Evolutionary conservation across 2,797 vertebrate species (phyloP).

Genomic region (Gymnothorax reevesii): DNA sequence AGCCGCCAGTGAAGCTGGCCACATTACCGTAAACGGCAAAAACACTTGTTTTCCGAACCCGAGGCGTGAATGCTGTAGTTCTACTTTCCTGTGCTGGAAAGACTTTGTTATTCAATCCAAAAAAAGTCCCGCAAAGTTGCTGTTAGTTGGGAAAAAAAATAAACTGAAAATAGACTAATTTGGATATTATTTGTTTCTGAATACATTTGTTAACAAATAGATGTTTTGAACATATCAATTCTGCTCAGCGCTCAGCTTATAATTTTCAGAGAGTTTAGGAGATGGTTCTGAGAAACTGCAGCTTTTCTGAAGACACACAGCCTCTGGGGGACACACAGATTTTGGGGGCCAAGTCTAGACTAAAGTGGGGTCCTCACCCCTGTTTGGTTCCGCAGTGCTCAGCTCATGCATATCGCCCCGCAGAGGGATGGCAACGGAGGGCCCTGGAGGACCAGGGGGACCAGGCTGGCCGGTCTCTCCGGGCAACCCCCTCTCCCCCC

Average conservation of each 20-base stretch:
- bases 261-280: not conserved
- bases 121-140: not conserved
- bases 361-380: conserved; percentile 69
- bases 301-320: no score
- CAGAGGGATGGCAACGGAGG: conserved; percentile 48
- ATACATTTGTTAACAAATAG: not conserved
- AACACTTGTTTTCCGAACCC: not conserved
- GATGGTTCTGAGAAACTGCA: no score
- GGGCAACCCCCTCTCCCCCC: conserved; percentile 72
- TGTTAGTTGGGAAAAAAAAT: not conserved
- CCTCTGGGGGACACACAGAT: no score
- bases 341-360: not conserved
- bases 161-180: no score
- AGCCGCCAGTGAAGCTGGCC: not conserved
- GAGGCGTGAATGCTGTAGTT: not conserved
- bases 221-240: not conserved
- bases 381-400: conserved; percentile 67
- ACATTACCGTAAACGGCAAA: not conserved
- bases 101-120: not conserved
- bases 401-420: conserved; percentile 83
- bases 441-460: conserved; percentile 76
- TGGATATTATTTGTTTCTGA: not conserved
- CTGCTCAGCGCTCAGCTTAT: not conserved
- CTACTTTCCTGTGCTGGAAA: not conserved
- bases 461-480: conserved; percentile 74